Conservation (phyloP, 2,113 vertebrate species). For the Phalacrocorax brasilianus region DNA sequence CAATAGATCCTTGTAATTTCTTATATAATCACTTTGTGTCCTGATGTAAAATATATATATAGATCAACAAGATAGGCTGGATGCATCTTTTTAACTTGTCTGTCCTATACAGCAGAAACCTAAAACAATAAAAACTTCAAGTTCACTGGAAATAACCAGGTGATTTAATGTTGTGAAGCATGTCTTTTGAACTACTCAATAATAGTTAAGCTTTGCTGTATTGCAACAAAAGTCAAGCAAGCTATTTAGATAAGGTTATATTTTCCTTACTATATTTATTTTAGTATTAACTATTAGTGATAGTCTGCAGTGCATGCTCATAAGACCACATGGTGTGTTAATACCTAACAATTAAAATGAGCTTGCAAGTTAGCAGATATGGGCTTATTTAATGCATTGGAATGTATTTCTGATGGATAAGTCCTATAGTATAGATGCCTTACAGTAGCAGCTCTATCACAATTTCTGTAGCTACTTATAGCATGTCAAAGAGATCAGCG, state of each 20-base stretch:
- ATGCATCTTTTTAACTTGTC: not conserved
- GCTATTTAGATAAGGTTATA: not conserved
- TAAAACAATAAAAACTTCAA: not conserved
- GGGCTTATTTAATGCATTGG: not conserved
- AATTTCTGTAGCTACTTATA: not conserved
- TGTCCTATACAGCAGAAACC: not conserved
- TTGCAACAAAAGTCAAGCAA: not conserved
- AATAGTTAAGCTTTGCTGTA: not conserved
- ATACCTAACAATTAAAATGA: not conserved
- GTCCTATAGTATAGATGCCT: not conserved
- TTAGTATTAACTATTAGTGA: not conserved
- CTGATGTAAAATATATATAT: not conserved
- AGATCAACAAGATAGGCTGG: not conserved
- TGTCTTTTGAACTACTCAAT: not conserved
- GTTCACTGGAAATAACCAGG: not conserved
- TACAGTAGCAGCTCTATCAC: not conserved
- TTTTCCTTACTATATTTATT: not conserved
- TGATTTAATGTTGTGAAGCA: not conserved
- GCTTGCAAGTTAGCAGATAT: not conserved
- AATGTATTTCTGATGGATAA: not conserved
- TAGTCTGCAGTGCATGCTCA: not conserved
- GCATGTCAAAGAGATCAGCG: not conserved
- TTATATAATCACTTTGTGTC: not conserved
- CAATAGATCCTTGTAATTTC: not conserved
- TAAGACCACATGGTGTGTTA: not conserved